Base-by-base conservation (phyloP, 2,888 invertebrate species). In the Geotrupes spiniger region DNA sequence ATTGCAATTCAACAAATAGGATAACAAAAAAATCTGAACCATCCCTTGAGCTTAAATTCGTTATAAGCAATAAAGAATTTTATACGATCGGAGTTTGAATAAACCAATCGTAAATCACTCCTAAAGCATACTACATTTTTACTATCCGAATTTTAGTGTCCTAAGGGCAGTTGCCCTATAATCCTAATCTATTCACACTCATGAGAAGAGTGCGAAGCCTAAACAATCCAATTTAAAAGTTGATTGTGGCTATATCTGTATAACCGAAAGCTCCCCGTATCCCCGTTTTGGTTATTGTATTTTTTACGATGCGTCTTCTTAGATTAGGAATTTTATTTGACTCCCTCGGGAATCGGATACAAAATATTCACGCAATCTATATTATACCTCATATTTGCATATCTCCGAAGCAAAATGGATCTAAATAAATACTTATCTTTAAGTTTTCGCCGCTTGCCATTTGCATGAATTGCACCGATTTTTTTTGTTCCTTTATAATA, bases 331-430 rank as follows among this genome's bases (percentile, higher is more conserved):
- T 60, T 61, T 59, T 60, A 52, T 55, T 54, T 52, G 46, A 36
- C 43, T 63, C 68, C 64, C 65, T 42, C 36, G 65, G 58, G 68
- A 63, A 60, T 61, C 52, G 56, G 58, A 61, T 48, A 46, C 50
- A 51, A 57, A 63, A 65, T 63, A 63, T 66, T 66, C 64, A 58
- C 66, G 63, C 64, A 63, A 66, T 65, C 66, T 66, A 65, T 66
- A 66, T 64, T 67, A 65, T 63, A 63, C 62, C 64, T 65, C 62
- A 64, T 65, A 68, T 69, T 69, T 69, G 67, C 68, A 69, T 69
- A 69, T 69, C 69, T 66, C 57, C 51, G 53, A 53, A 57, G 47
- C 58, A 54, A 61, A 63, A 63, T 63, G 64, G 60, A 63, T 64
- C 66, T 64, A 64, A 68, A 66, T 66, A 66, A 66, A 68, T 66